Percentiles rank a stretch among this genome's conserved stretches.
Evolutionary conservation across 2,888 invertebrate species (phyloP).

Genomic region (Spatulosminthurus flaviceps): DNA sequence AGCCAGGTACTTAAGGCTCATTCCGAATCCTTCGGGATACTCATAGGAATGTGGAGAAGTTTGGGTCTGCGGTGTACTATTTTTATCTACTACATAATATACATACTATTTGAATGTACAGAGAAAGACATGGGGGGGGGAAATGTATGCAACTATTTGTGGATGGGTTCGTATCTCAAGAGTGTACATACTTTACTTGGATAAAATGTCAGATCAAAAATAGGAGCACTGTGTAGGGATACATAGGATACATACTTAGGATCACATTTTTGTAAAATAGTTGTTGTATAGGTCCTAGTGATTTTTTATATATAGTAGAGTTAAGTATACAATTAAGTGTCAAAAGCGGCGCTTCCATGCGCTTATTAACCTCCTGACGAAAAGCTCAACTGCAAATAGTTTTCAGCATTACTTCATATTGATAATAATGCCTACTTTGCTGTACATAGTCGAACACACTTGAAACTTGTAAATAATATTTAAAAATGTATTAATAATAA

Average conservation of each 20-base stretch:
- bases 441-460: constrained; percentile 34
- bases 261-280: background rate
- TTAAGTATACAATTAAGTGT: constrained; percentile 29
- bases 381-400: constrained; percentile 64
- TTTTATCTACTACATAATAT: background rate
- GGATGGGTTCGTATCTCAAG: background rate
- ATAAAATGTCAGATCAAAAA: too few species aligned
- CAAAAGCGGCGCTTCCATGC: constrained; percentile 56
- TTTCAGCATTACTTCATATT: constrained; percentile 54
- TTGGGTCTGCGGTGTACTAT: constrained; percentile 30
- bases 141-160: constrained; percentile 2
- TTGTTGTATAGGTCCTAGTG: background rate
- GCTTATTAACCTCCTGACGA: constrained; percentile 64
- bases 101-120: background rate
- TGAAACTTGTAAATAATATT: constrained; percentile 4
- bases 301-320: background rate
- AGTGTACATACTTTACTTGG: constrained; percentile 19
- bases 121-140: background rate
- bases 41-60: constrained; percentile 12
- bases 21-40: background rate
- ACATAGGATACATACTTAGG: background rate
- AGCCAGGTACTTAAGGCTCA: background rate
- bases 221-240: background rate
- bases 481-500: background rate
- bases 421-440: constrained; percentile 44